Evolutionary conservation across 2,113 vertebrate genomes (phyloP), one percentile per base, ranked within the genome.

Genomic region (Strix uralensis): DNA sequence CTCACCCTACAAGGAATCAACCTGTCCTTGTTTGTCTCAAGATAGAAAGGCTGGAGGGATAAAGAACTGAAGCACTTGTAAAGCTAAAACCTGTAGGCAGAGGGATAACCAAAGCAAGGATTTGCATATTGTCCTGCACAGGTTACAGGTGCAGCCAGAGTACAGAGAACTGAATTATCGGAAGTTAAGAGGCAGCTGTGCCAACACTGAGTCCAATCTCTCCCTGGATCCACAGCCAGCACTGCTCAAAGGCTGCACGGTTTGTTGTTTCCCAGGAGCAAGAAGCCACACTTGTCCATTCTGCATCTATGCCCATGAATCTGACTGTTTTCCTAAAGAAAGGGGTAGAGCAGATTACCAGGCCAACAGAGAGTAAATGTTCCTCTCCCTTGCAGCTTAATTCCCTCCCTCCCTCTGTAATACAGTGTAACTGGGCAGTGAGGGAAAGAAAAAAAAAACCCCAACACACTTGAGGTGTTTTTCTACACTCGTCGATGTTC

Each of bases 381-480:
- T 79, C 42, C 14, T 54, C 47, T 67, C 66, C 23, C 49, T 23
- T 4, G 2, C 44, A 89, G 30, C 69, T 30, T 20, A 26, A 89
- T 29, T 49, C 52, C 54, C 59, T 75, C 74, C 21, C 29, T 81
- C 52, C 18, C 44, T 54, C 40, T 40, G 47, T 3, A 34, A 17
- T 0, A 36, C 21, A 30, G 22, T 1, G 32, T 2, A 77, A 46
- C 54, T 13, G 20, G 47, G 54, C 66, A 72, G 7, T 1, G 11
- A 73, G 40, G 38, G 8, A 16, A 87, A 42, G 32, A 8, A n/a
- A 34, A 55, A 42, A 57, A 40, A 9, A 5, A 13, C 26, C 30
- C 11, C 65, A 32, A 61, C 13, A 32, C 44, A 46, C 44, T 8
- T 13, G 0, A 15, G 10, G 16, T 26, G 30, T 14, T 82, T 80